Percentiles rank a stretch among this genome's conserved stretches.
Evolutionary conservation across 2,113 vertebrate genomes (phyloP).

Genomic region (Macrotus californicus): DNA sequence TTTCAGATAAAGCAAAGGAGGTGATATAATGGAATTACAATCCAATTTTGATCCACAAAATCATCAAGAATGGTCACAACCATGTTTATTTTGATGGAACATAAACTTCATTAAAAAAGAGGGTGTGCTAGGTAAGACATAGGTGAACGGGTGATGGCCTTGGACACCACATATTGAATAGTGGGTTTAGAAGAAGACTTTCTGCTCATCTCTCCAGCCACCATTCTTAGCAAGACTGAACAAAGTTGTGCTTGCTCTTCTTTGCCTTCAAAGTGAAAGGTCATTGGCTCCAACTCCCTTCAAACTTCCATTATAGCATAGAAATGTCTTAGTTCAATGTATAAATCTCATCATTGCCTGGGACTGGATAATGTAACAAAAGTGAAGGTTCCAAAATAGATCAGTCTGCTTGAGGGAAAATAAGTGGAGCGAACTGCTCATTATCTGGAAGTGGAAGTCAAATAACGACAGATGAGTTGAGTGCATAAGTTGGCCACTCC

Average conservation of each 20-base stretch:
- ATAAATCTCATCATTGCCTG: slow-evolving; percentile 21
- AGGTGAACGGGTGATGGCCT: background rate
- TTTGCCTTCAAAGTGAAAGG: slow-evolving; percentile 33
- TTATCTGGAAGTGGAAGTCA: slow-evolving; percentile 46
- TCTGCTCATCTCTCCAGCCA: background rate
- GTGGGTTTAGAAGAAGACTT: background rate
- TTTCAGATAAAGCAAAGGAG: background rate
- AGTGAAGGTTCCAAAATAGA: slow-evolving; percentile 29
- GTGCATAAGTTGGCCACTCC: background rate
- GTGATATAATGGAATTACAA: background rate
- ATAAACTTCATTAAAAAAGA: background rate
- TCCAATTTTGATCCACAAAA: background rate
- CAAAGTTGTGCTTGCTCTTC: slow-evolving; percentile 34
- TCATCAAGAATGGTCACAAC: background rate
- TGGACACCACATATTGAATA: background rate
- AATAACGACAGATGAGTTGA: slow-evolving; percentile 6
- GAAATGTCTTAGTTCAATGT: slow-evolving; percentile 37
- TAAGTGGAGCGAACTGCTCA: background rate
- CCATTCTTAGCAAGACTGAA: slow-evolving; percentile 8
- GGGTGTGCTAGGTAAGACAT: background rate
- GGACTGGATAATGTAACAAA: slow-evolving; percentile 31
- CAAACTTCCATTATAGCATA: background rate
- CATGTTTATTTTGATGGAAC: background rate
- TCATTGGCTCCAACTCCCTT: slow-evolving; percentile 37
- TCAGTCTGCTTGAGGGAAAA: background rate